Evolutionary conservation across 2,888 invertebrate genomes (phyloP), one percentile per base, ranked within the genome.

Genomic region (Drosophila setosimentum): DNA sequence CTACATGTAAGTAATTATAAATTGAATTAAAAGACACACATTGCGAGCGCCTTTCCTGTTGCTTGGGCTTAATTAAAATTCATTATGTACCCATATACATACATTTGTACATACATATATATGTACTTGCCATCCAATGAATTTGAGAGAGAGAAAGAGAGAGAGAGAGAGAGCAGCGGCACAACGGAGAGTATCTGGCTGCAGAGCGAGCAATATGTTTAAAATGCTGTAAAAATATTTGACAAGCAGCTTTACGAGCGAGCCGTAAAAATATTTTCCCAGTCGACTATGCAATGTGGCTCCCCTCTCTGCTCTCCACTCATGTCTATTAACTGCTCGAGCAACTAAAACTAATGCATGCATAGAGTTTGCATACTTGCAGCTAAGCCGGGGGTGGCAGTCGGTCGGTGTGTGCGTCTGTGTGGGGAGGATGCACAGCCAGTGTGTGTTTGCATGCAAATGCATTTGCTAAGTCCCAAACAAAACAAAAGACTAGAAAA

Each of bases 211-310:
- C 73, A 78, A 74, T 76, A 66, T 71, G 74, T 64, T 83, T 85
- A 76, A 85, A 78, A 80, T 78, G 76, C 78, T 71, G 82, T 84
- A 75, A 76, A 82, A 84, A 87, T 85, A 85, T 85, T 80, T 85
- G 84, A 84, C 84, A 84, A 78, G 84, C 78, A 80, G 72, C 78
- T 87, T 84, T 87, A 84, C 84, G 84, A 87, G 80, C 80, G 58
- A 68, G 76, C 80, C 78, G 69, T 82, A 82, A 87, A 84, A 87
- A 84, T 87, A 83, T 71, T 87, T 87, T 64, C 54, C 66, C 55
- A 61, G n/a, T 53, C 40, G 48, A 67, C 51, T 48, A 40, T 37
- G 40, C 51, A 37, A 51, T 40, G 40, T 10, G 37, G 37, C 37
- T 8, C 8, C 5, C 29, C 54, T 0, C 45, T 10, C 2, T 13